phyloP scores from a whole-genome alignment of 2,113 vertebrate species.

The Coptodon bakossiorum region DNA sequence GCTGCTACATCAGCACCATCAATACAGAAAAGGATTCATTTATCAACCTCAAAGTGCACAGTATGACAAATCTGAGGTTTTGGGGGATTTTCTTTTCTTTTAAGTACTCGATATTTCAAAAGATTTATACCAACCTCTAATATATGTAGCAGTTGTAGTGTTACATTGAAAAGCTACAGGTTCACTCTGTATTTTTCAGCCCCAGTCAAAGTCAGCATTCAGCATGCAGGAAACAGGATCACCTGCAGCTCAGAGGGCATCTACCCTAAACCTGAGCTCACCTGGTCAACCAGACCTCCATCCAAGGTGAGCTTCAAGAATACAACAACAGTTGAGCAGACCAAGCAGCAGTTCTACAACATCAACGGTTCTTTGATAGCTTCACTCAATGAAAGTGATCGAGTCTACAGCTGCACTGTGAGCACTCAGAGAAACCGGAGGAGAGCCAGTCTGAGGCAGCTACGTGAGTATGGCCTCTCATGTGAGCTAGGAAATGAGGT shows the following conservation, averaged over 20 bases:
- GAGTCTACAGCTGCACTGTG: neutral
- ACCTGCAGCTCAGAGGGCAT: neutral
- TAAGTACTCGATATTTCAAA: neutral
- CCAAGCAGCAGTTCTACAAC: neutral
- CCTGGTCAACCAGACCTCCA: neutral
- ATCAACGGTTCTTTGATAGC: neutral
- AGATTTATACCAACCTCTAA: neutral
- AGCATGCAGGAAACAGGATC: rapidly evolving
- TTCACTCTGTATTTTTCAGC: neutral
- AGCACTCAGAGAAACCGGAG: neutral
- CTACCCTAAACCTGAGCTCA: neutral
- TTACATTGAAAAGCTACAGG: neutral
- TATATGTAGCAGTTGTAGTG: neutral
- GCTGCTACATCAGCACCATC: constrained; percentile 58
- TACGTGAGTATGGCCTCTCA: rapidly evolving
- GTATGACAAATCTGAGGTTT: constrained; percentile 31
- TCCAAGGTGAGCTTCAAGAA: neutral
- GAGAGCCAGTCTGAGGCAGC: neutral
- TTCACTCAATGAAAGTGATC: neutral
- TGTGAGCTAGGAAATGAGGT: neutral
- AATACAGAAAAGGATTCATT: neutral
- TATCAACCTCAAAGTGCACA: constrained; percentile 14
- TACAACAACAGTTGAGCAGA: neutral
- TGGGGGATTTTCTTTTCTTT: neutral
- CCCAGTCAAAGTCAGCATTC: neutral